Evolutionary conservation across 64 coral and sea anemone genomes (phyloP), one percentile per base, ranked within the genome.

Genomic region (Pocillopora damicornis): DNA sequence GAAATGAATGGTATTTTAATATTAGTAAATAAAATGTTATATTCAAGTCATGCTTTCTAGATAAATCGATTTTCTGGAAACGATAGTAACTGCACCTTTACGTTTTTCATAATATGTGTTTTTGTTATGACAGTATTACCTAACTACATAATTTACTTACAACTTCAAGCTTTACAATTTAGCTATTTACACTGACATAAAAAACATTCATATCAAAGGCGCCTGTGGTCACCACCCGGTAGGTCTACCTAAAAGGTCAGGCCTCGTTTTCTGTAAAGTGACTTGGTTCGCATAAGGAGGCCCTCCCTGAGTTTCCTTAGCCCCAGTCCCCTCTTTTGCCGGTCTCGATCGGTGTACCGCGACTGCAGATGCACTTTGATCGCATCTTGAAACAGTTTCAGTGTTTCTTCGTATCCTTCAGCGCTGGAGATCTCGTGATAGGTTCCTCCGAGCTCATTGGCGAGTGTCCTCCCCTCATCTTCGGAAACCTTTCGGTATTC

Each of bases 211-310:
- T 15, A 1, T 15, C 1, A 17, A 63, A 63, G 61, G 13, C 61
- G 20, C n/a, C 20, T 23, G 67, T 23, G 20, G 67, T 25, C 67
- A 71, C 9, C 8, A 23, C 23, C 18, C 18, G 1, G 20, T 23
- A 23, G 22, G 59, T 60, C 18, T 10, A 5, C 1, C 38, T 79
- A 79, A 13, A 79, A 79, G n/a, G 77, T 79, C 77, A 79, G 59
- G 77, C 77, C 77, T 8, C 77, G 77, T 60, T 34, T 79, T 22
- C 77, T 59, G 57, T 79, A 79, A 20, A 79, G 58, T 60, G 77
- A 26, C 58, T 79, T 79, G 58, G 77, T 79, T 58, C 77, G 22
- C 13, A 79, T 10, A 22, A 57, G 51, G 26, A 79, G 77, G 1
- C 58, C 77, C 13, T 79, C 77, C 23, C 26, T 79, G 20, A 79